Evolutionary conservation across 1,140 invertebrate species (phyloP).

Genomic region (Euschistus heros): DNA sequence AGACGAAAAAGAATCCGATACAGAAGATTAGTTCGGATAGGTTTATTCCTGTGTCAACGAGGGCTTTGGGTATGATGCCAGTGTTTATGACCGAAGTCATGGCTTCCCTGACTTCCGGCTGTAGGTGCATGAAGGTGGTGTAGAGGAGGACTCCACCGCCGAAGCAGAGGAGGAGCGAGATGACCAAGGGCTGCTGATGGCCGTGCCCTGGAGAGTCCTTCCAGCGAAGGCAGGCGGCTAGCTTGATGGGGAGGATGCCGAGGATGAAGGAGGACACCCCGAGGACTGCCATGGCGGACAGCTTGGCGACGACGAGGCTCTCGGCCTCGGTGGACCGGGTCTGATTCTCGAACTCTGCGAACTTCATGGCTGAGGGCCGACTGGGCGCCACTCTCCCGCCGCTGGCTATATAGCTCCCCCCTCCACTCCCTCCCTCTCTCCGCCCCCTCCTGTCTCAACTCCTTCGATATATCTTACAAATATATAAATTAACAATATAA

Average conservation of each 20-base stretch:
- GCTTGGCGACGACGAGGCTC: slow-evolving; percentile 45
- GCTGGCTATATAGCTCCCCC: not conserved
- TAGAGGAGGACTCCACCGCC: slow-evolving; percentile 70
- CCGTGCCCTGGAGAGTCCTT: slow-evolving; percentile 27
- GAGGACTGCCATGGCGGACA: slow-evolving; percentile 54
- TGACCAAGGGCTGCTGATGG: slow-evolving; percentile 39
- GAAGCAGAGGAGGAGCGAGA: slow-evolving; percentile 57
- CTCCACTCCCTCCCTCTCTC: not conserved
- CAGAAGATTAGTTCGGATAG: slow-evolving; percentile 56
- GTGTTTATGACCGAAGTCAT: slow-evolving; percentile 36
- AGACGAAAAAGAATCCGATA: slow-evolving; percentile 60
- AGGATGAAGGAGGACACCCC: slow-evolving; percentile 54
- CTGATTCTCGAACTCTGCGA: slow-evolving; percentile 5
- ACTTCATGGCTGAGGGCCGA: not conserved
- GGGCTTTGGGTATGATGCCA: slow-evolving; percentile 32
- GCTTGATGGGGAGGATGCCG: slow-evolving; percentile 51
- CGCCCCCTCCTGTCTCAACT: not conserved
- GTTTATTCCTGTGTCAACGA: slow-evolving; percentile 35
- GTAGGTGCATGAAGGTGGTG: slow-evolving; percentile 64
- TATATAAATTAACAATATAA: too few species aligned
- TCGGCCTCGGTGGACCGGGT: not conserved
- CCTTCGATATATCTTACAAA: too few species aligned
- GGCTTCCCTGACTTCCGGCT: slow-evolving; percentile 58
- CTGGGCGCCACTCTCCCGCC: not conserved
- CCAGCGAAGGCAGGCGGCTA: slow-evolving; percentile 36